phyloP scores from a whole-genome alignment of 2,888 invertebrate genomes.

The Thumatha senex region DNA sequence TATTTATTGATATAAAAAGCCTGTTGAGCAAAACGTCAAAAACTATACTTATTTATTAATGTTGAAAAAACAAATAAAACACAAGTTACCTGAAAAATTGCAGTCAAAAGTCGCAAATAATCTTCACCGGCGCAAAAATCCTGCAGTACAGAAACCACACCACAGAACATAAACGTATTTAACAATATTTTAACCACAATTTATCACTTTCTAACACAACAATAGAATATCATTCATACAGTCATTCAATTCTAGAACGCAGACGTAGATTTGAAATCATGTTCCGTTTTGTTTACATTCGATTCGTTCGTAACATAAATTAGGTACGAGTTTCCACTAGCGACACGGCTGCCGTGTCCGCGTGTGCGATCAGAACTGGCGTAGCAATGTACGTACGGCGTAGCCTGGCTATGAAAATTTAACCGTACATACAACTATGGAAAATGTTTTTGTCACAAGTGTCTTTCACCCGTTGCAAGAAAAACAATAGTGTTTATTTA shows the following conservation, averaged over 20 bases:
- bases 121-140: conserved; percentile 40
- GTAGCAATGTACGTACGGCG: conserved; percentile 17
- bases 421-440: conserved; percentile 49
- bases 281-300: conserved; percentile 58
- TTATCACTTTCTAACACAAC: conserved; percentile 17
- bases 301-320: conserved; percentile 47
- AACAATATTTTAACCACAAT: conserved; percentile 17
- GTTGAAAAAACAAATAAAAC: neutral
- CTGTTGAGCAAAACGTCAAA: neutral
- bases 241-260: conserved; percentile 8
- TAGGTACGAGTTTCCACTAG: conserved; percentile 13
- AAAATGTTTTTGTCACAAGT: conserved; percentile 65
- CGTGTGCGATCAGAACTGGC: conserved; percentile 46
- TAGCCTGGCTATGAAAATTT: conserved; percentile 54
- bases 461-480: conserved; percentile 7
- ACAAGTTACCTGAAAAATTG: conserved; percentile 48
- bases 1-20: no score
- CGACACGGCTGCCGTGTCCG: conserved; percentile 40
- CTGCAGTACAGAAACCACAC: conserved; percentile 30
- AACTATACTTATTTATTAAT: neutral
- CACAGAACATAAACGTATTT: conserved; percentile 15
- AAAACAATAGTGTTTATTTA: neutral
- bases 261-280: conserved; percentile 6
- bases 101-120: conserved; percentile 39
- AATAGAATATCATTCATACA: conserved; percentile 4